These are phyloP conservation scores for Podiceps cristatus DNA, from an alignment of 2,113 vertebrate species.

Conservation along the genomic window DNA sequence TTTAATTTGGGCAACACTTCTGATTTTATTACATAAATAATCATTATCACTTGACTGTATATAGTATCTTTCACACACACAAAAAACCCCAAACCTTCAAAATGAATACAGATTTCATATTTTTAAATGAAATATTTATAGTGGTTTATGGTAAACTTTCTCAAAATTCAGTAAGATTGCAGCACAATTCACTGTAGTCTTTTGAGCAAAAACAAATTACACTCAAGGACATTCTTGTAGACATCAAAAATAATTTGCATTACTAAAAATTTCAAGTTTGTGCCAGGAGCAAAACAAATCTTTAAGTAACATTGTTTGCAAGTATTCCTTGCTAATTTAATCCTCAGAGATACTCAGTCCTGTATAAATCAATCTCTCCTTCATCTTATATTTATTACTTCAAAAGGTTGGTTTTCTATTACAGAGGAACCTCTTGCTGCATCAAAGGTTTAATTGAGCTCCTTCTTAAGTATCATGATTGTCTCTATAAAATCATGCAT, in stretches of 20 bases:
- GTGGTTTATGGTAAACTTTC: not conserved
- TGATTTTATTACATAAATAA: not conserved
- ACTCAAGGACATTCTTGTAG: conserved; percentile 5
- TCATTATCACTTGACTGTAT: not conserved
- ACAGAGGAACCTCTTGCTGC: conserved; percentile 61
- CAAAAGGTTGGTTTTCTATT: conserved; percentile 63
- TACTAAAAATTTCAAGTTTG: conserved; percentile 27
- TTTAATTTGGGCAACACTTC: not conserved
- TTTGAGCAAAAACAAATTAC: not conserved
- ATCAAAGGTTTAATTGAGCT: conserved; percentile 76
- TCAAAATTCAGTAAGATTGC: conserved; percentile 5
- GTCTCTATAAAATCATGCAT: conserved; percentile 76
- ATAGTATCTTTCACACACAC: not conserved
- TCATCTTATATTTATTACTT: conserved; percentile 44
- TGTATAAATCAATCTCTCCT: conserved; percentile 46
- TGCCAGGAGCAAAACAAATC: conserved; percentile 65
- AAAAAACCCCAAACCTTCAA: not conserved
- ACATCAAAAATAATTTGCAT: conserved; percentile 27
- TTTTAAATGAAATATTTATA: not conserved
- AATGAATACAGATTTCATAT: not conserved
- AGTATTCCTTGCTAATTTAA: conserved; percentile 20
- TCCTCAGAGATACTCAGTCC: conserved; percentile 41
- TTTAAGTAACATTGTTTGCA: conserved; percentile 31
- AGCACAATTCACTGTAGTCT: not conserved
- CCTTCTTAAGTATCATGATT: conserved; percentile 75